Evolutionary conservation across 1,140 invertebrate genomes (phyloP).

Genomic region (Sminthurinus signatus): DNA sequence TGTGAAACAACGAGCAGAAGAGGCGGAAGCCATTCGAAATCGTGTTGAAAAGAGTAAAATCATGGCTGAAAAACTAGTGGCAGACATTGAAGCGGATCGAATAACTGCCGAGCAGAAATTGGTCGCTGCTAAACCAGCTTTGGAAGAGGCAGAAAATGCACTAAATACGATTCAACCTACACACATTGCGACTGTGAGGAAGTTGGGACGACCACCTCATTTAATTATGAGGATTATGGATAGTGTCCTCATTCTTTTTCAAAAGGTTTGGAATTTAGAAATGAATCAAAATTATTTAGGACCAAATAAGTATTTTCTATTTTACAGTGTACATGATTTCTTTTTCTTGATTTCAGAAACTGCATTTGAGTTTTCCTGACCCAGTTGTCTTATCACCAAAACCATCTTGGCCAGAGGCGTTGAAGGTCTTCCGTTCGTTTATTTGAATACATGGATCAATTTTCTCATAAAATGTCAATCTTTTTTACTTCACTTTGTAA

Average conservation of each 20-base stretch:
- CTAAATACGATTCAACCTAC: constrained; percentile 94
- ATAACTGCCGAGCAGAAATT: constrained; percentile 81
- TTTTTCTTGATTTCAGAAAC: no score
- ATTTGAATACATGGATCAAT: no score
- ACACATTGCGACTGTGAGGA: constrained; percentile 90
- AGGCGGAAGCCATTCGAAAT: constrained; percentile 91
- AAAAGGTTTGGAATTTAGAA: no score
- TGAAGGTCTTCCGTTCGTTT: constrained; percentile 60
- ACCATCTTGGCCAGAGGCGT: constrained; percentile 89
- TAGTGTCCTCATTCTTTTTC: constrained; percentile 87
- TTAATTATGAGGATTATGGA: constrained; percentile 98
- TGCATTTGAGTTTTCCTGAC: constrained; percentile 73
- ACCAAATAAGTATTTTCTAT: no score
- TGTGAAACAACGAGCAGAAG: constrained; percentile 84
- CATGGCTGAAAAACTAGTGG: constrained; percentile 84
- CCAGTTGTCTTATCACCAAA: constrained; percentile 74
- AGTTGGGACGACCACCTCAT: constrained; percentile 88
- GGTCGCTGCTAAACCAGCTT: constrained; percentile 80
- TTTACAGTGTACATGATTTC: no score
- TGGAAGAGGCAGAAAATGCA: constrained; percentile 90
- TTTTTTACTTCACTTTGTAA: background rate
- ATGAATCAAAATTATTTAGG: no score
- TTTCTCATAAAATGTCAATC: background rate
- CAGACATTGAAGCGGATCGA: constrained; percentile 85
- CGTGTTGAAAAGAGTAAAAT: constrained; percentile 92